Conservation (phyloP, 2,113 vertebrate species). For the Oenanthe oenanthe region DNA sequence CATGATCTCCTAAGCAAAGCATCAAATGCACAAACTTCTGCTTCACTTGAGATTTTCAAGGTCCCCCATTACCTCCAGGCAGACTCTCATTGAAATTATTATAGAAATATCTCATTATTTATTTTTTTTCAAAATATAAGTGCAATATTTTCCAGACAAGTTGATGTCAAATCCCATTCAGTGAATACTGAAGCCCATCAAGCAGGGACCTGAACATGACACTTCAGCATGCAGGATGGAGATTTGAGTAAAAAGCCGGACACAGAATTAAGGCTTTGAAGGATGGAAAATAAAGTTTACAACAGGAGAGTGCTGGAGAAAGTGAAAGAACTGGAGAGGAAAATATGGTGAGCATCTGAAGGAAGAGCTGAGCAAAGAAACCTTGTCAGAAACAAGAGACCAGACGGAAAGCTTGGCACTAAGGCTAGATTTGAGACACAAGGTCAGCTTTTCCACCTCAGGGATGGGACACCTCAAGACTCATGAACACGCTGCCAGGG, state of each 20-base stretch:
- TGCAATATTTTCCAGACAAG: background rate
- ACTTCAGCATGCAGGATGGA: background rate
- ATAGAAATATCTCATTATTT: background rate
- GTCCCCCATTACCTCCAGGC: background rate
- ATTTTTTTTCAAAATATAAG: background rate
- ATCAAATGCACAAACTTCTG: background rate
- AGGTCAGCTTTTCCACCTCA: background rate
- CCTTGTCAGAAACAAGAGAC: background rate
- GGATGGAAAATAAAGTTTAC: background rate
- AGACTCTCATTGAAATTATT: background rate
- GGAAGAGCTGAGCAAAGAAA: background rate
- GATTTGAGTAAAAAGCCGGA: background rate
- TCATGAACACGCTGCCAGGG: rapidly evolving
- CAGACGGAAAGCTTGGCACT: background rate
- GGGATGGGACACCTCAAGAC: background rate
- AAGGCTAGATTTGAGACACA: background rate
- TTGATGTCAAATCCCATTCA: background rate
- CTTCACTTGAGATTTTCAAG: background rate
- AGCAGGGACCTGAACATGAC: background rate
- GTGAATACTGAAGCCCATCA: background rate
- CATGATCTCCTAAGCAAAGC: background rate
- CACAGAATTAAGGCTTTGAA: background rate
- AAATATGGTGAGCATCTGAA: background rate
- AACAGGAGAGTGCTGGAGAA: background rate
- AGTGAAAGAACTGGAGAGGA: background rate